Percentiles rank a stretch among this genome's conserved stretches.
Evolutionary conservation across 2,888 invertebrate genomes (phyloP).

Genomic region (Xanthia icteritia): DNA sequence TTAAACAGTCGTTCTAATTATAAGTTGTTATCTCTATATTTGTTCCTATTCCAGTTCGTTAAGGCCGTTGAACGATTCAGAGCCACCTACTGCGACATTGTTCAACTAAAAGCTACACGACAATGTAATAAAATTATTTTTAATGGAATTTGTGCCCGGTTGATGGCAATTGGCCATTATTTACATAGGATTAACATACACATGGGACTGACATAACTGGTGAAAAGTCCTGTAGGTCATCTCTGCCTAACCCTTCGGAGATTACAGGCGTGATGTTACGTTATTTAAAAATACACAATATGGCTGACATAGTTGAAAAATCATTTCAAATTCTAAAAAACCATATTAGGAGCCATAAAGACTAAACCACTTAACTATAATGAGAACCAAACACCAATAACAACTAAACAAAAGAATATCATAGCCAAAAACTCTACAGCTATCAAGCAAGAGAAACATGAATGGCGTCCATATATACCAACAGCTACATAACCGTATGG

Average conservation of each 20-base stretch:
- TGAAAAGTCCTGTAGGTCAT: background rate
- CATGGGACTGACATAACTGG: background rate
- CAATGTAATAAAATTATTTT: background rate
- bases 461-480: slow-evolving; percentile 37
- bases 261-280: background rate
- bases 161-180: background rate
- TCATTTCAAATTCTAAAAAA: background rate
- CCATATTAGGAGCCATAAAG: background rate
- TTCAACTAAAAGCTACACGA: background rate
- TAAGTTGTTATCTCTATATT: slow-evolving; percentile 47
- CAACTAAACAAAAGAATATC: slow-evolving; percentile 1
- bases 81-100: slow-evolving; percentile 8
- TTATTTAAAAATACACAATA: background rate
- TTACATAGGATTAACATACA: background rate
- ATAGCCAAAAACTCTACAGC: background rate
- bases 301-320: background rate
- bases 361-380: background rate
- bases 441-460: slow-evolving; percentile 28
- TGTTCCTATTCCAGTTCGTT: slow-evolving; percentile 48
- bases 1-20: slow-evolving; percentile 54
- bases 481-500: slow-evolving; percentile 18
- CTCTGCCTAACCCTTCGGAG: background rate
- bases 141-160: background rate
- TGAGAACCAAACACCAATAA: slow-evolving; percentile 6
- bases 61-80: slow-evolving; percentile 38